Evolutionary conservation across 2,888 invertebrate species (phyloP).

Genomic region (Habrosyne pyritoides): DNA sequence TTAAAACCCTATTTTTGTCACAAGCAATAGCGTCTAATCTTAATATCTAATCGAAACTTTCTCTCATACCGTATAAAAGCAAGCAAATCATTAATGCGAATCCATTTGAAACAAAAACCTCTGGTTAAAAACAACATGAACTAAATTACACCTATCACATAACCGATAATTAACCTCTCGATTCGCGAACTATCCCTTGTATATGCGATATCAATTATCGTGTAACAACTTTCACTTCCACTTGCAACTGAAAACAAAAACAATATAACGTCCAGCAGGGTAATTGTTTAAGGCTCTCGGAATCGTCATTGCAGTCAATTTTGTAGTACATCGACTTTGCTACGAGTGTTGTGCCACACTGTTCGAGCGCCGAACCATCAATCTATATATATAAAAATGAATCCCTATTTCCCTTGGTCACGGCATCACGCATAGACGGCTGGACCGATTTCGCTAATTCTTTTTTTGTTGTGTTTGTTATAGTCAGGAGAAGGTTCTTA

Average conservation of each 20-base stretch:
- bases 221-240: slow-evolving; percentile 27
- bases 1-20: too few species aligned
- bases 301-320: too few species aligned
- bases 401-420: too few species aligned
- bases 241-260: slow-evolving; percentile 16
- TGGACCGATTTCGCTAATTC: too few species aligned
- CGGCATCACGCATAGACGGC: too few species aligned
- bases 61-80: background rate
- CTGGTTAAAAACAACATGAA: slow-evolving; percentile 13
- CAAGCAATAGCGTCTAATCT: background rate
- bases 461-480: too few species aligned
- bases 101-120: slow-evolving; percentile 4
- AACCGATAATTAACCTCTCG: slow-evolving; percentile 20
- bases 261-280: slow-evolving; percentile 11
- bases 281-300: too few species aligned
- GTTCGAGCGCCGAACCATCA: too few species aligned
- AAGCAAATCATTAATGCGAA: background rate
- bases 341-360: too few species aligned
- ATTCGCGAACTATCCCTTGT: slow-evolving; percentile 12
- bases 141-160: slow-evolving; percentile 15
- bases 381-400: too few species aligned
- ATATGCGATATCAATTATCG: slow-evolving; percentile 23
- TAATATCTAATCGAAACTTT: slow-evolving; percentile 1
- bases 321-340: too few species aligned
- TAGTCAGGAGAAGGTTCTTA: too few species aligned